Evolutionary conservation across 2,888 invertebrate species (phyloP).

Genomic region (Muschampia plurimacula): DNA sequence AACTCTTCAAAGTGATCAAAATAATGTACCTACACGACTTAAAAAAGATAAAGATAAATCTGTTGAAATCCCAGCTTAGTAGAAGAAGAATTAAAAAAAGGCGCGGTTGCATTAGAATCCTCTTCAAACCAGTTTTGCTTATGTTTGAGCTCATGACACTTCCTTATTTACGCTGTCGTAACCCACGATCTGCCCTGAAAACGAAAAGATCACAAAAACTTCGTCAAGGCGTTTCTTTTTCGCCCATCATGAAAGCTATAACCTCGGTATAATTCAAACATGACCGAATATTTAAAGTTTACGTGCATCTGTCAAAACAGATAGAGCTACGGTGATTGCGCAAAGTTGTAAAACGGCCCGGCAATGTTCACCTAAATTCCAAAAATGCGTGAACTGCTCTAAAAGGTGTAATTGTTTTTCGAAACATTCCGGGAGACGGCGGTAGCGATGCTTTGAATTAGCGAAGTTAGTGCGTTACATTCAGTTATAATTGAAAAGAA

Average conservation of each 20-base stretch:
- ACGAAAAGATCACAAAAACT: constrained; percentile 31
- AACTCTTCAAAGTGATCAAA: constrained; percentile 47
- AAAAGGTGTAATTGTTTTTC: constrained; percentile 73
- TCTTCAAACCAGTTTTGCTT: constrained; percentile 12
- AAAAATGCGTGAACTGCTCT: constrained; percentile 55
- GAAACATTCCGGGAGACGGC: constrained; percentile 58
- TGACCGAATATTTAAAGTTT: constrained; percentile 58
- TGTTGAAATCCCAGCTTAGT: constrained; percentile 6
- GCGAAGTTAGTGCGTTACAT: constrained; percentile 57
- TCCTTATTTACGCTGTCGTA: constrained; percentile 37
- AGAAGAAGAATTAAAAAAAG: constrained; percentile 8
- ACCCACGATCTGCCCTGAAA: constrained; percentile 26
- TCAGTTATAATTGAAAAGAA: constrained; percentile 52
- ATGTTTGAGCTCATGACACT: constrained; percentile 13
- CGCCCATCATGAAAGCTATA: constrained; percentile 52
- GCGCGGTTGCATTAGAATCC: constrained; percentile 2
- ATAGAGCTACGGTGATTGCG: constrained; percentile 55
- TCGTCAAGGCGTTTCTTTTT: constrained; percentile 51
- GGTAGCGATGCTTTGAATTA: constrained; percentile 55
- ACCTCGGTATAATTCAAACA: constrained; percentile 59
- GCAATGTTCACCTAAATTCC: constrained; percentile 63
- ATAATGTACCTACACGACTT: neutral
- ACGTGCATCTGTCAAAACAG: constrained; percentile 76
- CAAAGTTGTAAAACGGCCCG: constrained; percentile 55
- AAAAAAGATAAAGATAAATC: constrained; percentile 42